phyloP scores from a whole-genome alignment of 2,113 vertebrate species.

The Hippopotamus amphibius region DNA sequence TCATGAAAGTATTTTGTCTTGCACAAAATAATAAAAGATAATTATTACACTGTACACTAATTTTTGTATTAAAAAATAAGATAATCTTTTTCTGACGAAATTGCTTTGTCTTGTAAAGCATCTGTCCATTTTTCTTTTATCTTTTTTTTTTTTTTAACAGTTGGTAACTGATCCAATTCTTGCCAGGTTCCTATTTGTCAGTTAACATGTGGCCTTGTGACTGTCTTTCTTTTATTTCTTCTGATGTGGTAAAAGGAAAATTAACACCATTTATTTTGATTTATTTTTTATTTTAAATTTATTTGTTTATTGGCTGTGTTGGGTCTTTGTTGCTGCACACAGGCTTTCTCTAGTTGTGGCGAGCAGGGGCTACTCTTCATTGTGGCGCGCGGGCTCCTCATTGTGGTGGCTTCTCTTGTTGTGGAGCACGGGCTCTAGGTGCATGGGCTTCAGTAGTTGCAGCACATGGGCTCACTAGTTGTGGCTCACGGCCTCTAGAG shows the following conservation, averaged over 20 bases:
- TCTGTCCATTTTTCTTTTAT: not conserved
- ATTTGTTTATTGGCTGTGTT: too few species aligned
- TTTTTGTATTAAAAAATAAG: not conserved
- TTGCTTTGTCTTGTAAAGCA: constrained; percentile 13
- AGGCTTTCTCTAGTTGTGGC: too few species aligned
- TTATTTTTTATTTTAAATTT: not conserved
- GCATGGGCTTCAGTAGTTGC: too few species aligned
- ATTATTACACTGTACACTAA: not conserved
- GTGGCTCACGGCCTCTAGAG: too few species aligned
- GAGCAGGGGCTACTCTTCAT: too few species aligned
- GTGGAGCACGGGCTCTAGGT: too few species aligned
- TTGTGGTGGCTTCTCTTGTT: too few species aligned
- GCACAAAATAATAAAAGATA: not conserved
- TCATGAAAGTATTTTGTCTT: not conserved
- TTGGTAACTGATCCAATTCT: not conserved
- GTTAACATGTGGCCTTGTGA: constrained; percentile 1
- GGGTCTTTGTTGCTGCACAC: too few species aligned
- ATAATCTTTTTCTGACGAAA: not conserved
- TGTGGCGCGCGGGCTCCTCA: too few species aligned
- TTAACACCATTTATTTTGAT: not conserved
- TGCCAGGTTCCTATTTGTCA: constrained; percentile 3
- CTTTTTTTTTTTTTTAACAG: not conserved
- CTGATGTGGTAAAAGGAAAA: constrained; percentile 20
- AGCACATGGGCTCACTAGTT: too few species aligned
- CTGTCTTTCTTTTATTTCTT: constrained; percentile 27